These are phyloP conservation scores for Cyphomyrmex costatus DNA, from an alignment of 1,140 invertebrate genomes.

Conservation along the genomic window DNA sequence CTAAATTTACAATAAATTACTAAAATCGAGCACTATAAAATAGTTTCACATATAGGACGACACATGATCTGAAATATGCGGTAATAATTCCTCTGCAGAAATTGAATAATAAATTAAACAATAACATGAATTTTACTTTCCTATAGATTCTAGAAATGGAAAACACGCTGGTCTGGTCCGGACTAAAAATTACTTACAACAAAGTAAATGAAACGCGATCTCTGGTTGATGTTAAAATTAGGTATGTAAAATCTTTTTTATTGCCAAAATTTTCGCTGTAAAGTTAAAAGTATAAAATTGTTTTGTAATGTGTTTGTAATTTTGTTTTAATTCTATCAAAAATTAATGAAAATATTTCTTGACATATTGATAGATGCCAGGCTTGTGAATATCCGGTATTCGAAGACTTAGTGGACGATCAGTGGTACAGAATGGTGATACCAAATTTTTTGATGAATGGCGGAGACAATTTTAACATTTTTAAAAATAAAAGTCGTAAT, in stretches of 20 bases:
- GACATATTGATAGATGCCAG: constrained; percentile 87
- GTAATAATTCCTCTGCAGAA: not conserved
- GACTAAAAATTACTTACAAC: constrained; percentile 86
- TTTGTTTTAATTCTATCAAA: not conserved
- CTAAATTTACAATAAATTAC: not conserved
- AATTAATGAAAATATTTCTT: not conserved
- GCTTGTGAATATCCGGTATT: constrained; percentile 90
- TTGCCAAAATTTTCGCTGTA: not conserved
- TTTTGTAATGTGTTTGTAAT: not conserved
- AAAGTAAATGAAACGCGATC: constrained; percentile 66
- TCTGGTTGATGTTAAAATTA: constrained; percentile 72
- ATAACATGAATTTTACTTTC: not conserved
- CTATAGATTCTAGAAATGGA: constrained; percentile 58
- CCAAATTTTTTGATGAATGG: constrained; percentile 89
- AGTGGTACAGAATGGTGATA: constrained; percentile 89
- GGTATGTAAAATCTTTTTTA: constrained; percentile 70
- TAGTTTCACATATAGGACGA: not conserved
- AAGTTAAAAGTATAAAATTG: not conserved
- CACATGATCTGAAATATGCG: not conserved
- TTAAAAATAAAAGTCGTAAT: constrained; percentile 73
- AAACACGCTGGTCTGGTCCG: constrained; percentile 79
- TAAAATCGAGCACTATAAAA: not conserved
- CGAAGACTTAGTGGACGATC: constrained; percentile 85
- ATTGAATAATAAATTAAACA: not conserved
- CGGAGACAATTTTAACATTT: constrained; percentile 88